These are phyloP conservation scores for Chloroclystis v-ata DNA, from an alignment of 2,888 invertebrate genomes.

Conservation along the genomic window DNA sequence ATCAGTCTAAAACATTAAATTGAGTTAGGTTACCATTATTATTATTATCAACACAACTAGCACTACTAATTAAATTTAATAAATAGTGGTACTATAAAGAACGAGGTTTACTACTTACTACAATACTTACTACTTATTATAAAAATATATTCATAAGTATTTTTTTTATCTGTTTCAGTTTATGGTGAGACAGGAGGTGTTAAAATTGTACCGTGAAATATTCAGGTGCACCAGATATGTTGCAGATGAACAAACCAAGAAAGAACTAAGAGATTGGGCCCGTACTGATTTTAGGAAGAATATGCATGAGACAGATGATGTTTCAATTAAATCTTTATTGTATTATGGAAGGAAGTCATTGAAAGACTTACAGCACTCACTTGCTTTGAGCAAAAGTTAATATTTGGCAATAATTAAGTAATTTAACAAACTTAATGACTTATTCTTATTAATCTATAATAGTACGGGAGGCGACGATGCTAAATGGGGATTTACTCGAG, in stretches of 20 bases:
- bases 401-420: neutral
- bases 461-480: no score
- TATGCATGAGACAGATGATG: conserved; percentile 84
- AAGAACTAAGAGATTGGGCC: conserved; percentile 85
- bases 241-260: conserved; percentile 79
- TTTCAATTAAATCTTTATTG: conserved; percentile 84
- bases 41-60: no score
- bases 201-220: conserved; percentile 85
- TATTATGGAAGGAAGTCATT: conserved; percentile 83
- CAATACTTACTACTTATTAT: no score
- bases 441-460: no score
- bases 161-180: conserved; percentile 78
- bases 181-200: conserved; percentile 86
- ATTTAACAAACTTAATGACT: neutral
- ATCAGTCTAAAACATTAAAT: no score
- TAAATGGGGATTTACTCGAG: no score
- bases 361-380: conserved; percentile 81
- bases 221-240: conserved; percentile 82
- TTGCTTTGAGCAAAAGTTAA: conserved; percentile 77
- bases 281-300: conserved; percentile 85
- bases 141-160: no score
- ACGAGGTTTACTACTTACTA: no score
- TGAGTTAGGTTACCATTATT: no score
- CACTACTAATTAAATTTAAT: no score
- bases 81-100: no score